Conservation (phyloP, 2,888 invertebrate genomes). For the Volucella zonaria region DNA sequence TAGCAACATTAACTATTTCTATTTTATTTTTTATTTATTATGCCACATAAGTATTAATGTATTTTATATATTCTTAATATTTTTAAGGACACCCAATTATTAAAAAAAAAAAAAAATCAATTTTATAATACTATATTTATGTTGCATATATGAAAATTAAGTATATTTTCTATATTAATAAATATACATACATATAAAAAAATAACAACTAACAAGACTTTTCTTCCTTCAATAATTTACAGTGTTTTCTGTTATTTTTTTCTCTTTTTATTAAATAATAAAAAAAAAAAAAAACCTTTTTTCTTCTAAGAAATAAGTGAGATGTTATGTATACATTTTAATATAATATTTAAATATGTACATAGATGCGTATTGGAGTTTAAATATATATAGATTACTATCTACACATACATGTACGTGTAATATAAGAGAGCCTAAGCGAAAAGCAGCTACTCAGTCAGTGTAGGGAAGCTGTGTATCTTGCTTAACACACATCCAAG, state of each 20-base stretch:
- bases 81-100: conserved; percentile 48
- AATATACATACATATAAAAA: conserved; percentile 60
- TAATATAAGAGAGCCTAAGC: conserved; percentile 59
- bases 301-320: conserved; percentile 39
- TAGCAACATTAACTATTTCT: conserved; percentile 17
- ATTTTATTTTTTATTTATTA: conserved; percentile 13
- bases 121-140: conserved; percentile 46
- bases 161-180: conserved; percentile 41
- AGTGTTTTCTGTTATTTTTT: conserved; percentile 4
- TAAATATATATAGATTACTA: conserved; percentile 36
- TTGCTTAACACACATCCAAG: conserved; percentile 10
- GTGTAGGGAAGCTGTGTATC: conserved; percentile 59
- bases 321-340: conserved; percentile 43
- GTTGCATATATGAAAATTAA: conserved; percentile 41
- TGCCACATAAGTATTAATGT: conserved; percentile 22
- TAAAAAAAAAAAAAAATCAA: conserved; percentile 64
- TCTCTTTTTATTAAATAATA: too few relatives aligned
- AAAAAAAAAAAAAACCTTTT: conserved; percentile 3
- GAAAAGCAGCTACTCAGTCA: conserved; percentile 70
- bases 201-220: conserved; percentile 55
- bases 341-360: conserved; percentile 63
- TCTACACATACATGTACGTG: conserved; percentile 14
- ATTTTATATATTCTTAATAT: conserved; percentile 25
- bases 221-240: conserved; percentile 47
- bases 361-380: conserved; percentile 46